Conservation (phyloP, 2,888 invertebrate genomes). For the Nesidiocoris tenuis region DNA sequence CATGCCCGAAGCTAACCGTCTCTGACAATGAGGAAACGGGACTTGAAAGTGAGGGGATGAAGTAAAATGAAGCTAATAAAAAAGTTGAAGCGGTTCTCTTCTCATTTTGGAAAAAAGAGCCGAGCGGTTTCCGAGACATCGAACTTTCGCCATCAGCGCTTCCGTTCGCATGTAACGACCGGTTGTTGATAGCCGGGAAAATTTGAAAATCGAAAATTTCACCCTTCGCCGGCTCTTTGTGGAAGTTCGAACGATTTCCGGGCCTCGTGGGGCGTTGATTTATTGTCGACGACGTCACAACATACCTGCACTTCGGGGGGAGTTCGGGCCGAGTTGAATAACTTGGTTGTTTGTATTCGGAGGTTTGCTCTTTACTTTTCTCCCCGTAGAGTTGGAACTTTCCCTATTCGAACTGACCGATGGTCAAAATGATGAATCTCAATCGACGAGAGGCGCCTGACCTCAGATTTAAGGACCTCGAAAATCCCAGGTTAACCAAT, state of each 20-base stretch:
- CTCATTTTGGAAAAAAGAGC: conserved; percentile 9
- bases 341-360: too few relatives aligned
- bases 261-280: neutral
- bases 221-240: neutral
- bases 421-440: too few relatives aligned
- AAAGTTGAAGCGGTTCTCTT: conserved; percentile 21
- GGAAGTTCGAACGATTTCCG: neutral
- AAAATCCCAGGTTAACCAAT: too few relatives aligned
- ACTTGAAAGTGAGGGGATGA: neutral
- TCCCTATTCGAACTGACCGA: too few relatives aligned
- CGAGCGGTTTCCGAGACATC: conserved; percentile 3
- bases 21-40: neutral
- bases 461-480: too few relatives aligned
- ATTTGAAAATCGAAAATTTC: neutral
- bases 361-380: too few relatives aligned
- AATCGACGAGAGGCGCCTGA: too few relatives aligned
- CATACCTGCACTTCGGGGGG: too few relatives aligned
- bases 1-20: neutral
- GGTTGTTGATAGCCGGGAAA: too few relatives aligned
- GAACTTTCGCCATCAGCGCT: conserved; percentile 2
- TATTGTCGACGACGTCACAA: too few relatives aligned
- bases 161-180: neutral
- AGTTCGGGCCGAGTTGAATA: too few relatives aligned
- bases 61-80: conserved; percentile 37
- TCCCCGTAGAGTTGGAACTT: too few relatives aligned